These are phyloP conservation scores for Teleogryllus oceanicus DNA, from an alignment of 2,888 invertebrate genomes.

Conservation along the genomic window DNA sequence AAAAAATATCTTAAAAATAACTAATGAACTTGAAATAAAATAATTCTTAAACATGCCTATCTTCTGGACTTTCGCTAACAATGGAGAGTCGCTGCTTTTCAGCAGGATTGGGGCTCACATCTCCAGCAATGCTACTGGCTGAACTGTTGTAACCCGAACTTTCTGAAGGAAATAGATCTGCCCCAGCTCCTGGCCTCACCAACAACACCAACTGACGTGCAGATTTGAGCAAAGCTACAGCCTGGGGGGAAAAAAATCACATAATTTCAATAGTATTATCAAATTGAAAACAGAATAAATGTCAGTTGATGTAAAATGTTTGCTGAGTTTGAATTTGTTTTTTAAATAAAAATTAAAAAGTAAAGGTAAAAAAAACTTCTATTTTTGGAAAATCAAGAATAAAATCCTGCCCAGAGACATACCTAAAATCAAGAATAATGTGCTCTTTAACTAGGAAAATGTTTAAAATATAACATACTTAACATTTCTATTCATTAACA, in stretches of 20 bases:
- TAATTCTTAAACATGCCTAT: slow-evolving; percentile 39
- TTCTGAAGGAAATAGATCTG: slow-evolving; percentile 75
- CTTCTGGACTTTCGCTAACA: slow-evolving; percentile 67
- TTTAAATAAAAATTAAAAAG: too few relatives aligned
- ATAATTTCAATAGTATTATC: background rate
- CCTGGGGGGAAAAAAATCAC: slow-evolving; percentile 51
- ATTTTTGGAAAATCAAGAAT: too few relatives aligned
- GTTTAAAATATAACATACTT: too few relatives aligned
- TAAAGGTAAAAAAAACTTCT: too few relatives aligned
- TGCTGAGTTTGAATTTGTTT: too few relatives aligned
- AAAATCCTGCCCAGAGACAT: too few relatives aligned
- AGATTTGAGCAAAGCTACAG: slow-evolving; percentile 76
- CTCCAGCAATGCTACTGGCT: slow-evolving; percentile 75
- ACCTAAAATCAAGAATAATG: too few relatives aligned
- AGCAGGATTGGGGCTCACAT: slow-evolving; percentile 50
- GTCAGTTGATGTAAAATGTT: too few relatives aligned
- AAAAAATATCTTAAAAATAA: too few relatives aligned
- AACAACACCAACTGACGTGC: slow-evolving; percentile 71
- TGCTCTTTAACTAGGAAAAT: too few relatives aligned
- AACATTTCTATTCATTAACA: too few relatives aligned
- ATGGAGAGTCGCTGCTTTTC: slow-evolving; percentile 58
- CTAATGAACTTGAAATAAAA: too few relatives aligned
- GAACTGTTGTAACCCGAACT: slow-evolving; percentile 82
- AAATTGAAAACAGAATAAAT: background rate
- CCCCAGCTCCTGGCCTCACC: slow-evolving; percentile 73